Evolutionary conservation across 2,888 invertebrate species (phyloP).

Genomic region (Tholera decimalis): DNA sequence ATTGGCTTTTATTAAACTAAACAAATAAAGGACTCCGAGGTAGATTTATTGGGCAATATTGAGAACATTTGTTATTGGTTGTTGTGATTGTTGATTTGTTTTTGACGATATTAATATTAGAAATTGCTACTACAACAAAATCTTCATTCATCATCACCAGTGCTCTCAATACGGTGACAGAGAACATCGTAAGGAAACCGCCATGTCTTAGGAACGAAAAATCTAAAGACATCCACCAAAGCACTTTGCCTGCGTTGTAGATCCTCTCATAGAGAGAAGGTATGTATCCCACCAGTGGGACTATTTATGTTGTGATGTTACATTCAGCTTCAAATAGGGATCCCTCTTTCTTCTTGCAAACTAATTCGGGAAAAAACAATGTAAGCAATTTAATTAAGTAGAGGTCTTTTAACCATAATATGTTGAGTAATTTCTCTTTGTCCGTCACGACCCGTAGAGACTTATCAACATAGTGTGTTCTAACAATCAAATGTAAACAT

Average conservation of each 20-base stretch:
- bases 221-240: no score
- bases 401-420: not conserved
- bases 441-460: conserved; percentile 6
- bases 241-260: no score
- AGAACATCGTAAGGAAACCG: no score
- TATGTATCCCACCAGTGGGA: no score
- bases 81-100: conserved; percentile 27
- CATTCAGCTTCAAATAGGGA: no score
- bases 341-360: not conserved
- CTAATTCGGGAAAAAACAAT: no score
- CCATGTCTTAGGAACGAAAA: no score
- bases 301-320: no score
- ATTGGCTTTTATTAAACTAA: conserved; percentile 55
- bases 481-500: conserved; percentile 22
- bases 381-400: no score
- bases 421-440: not conserved
- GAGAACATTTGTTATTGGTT: conserved; percentile 32
- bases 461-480: conserved; percentile 7
- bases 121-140: not conserved
- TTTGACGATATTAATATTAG: conserved; percentile 10
- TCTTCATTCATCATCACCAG: not conserved
- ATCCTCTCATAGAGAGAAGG: no score
- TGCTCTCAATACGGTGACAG: no score
- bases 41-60: conserved; percentile 41
- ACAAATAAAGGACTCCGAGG: conserved; percentile 55